Percentiles rank a stretch among this genome's conserved stretches.
phyloP scores from a whole-genome alignment of 2,888 invertebrate species.

The Griposia aprilina region DNA sequence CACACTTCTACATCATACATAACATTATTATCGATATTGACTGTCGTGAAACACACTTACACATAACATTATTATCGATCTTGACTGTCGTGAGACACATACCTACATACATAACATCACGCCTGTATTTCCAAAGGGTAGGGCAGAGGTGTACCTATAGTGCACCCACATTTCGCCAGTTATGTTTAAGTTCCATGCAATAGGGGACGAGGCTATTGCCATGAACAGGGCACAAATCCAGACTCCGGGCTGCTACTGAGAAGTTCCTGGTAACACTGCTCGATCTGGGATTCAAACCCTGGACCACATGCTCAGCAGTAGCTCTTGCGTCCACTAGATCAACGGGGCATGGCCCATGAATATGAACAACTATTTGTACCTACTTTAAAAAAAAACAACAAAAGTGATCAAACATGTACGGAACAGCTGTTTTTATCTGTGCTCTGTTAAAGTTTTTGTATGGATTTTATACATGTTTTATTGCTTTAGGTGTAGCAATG shows the following conservation, averaged over 20 bases:
- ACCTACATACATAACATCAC: no score
- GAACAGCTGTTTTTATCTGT: not conserved
- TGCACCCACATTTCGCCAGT: not conserved
- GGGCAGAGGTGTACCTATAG: not conserved
- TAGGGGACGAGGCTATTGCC: no score
- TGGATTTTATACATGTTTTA: not conserved
- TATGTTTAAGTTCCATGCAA: not conserved
- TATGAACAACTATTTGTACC: not conserved
- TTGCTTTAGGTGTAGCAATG: not conserved
- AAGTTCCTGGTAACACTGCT: not conserved
- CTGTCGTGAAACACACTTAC: no score
- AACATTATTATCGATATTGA: no score
- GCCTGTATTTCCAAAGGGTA: not conserved
- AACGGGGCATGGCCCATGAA: not conserved
- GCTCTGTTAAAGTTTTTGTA: not conserved
- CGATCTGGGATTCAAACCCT: not conserved
- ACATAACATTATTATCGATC: not conserved
- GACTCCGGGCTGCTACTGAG: not conserved
- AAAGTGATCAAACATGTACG: no score
- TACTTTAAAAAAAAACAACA: not conserved
- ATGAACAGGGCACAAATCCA: not conserved
- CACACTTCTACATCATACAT: not conserved
- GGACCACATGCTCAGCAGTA: not conserved
- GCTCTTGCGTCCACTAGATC: no score
- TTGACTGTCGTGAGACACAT: not conserved